Base-by-base conservation (phyloP, 1,140 invertebrate species). In the roundworm (Caenorhabditis elegans) region DNA sequence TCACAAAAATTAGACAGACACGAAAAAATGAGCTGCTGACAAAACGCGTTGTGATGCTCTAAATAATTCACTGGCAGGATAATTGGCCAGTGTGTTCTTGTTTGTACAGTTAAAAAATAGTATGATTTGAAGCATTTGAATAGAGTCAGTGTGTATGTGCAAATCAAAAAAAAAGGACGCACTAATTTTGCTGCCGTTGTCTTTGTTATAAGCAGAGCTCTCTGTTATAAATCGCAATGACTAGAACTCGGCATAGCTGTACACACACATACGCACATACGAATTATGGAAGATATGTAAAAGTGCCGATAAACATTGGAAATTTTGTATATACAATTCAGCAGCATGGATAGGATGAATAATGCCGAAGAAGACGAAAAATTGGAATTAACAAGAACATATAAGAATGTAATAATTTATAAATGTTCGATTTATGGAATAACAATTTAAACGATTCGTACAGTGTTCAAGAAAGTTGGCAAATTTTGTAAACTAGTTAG, bases 71-170 rank as follows among this genome's bases (percentile, higher is more conserved):
- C 26, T 17, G 15, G 11, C 39, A 15, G 39, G 34, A 70, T 70
- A 70, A 70, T 70, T 70, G 55, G 34, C 19, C n/a, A 10, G 24
- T 53, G 22, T 26, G 51, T 53, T 43, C 39, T 11, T 70, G 34
- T 70, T 70, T 70, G 60, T 70, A 70, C 60, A 70, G 60, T 70
- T 10, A n/a, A 70, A 70, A 70, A 70, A 70, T 22, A 39, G 60
- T 4, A 24, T 8, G 24, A 28, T 19, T 17, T 19, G 55, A 4
- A 36, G 55, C 60, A 70, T 70, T 70, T 70, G 60, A 70, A 70
- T 70, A 70, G 60, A 39, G 39, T 17, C 34, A 15, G 39, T 70
- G 60, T 70, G 60, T 70, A 34, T n/a, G n/a, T n/a, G n/a, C n/a
- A n/a, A n/a, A n/a, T n/a, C 60, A 70, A 70, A 39, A 11, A 36